Conservation (phyloP, 2,113 vertebrate genomes). For the Tyrannus savana region DNA sequence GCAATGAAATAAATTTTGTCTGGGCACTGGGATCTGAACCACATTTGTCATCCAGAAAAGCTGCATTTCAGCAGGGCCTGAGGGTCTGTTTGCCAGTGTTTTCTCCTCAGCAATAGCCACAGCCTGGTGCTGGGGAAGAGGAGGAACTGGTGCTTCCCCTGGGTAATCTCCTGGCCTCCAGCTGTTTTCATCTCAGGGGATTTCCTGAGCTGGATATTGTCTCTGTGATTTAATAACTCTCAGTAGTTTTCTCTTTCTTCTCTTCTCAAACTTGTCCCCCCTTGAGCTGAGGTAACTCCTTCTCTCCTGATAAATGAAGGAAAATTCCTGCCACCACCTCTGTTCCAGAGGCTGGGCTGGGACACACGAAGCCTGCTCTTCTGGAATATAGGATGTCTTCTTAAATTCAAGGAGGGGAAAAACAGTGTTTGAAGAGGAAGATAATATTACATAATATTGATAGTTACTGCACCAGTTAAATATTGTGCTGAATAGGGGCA, state of each 20-base stretch:
- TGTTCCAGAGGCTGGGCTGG: background rate
- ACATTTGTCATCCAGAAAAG: background rate
- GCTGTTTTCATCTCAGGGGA: background rate
- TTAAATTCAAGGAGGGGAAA: background rate
- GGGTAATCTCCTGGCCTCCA: background rate
- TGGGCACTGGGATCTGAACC: background rate
- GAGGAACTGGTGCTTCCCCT: background rate
- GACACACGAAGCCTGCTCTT: background rate
- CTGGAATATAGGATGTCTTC: background rate
- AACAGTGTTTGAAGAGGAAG: background rate
- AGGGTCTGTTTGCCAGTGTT: background rate
- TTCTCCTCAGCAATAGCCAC: background rate
- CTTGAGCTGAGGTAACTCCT: background rate
- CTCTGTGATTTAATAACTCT: background rate
- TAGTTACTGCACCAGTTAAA: background rate
- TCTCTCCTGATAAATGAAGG: background rate
- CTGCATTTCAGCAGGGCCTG: background rate
- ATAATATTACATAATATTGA: background rate
- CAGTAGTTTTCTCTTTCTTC: background rate
- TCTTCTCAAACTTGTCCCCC: background rate
- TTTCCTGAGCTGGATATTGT: conserved; percentile 8
- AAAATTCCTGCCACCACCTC: background rate
- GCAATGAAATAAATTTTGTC: background rate
- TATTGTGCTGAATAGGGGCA: background rate
- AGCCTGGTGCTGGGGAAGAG: background rate